Percentiles rank a stretch among this genome's conserved stretches.
These are phyloP conservation scores for Vulpes lagopus DNA, from an alignment of 2,113 vertebrate genomes.

Conservation along the genomic window DNA sequence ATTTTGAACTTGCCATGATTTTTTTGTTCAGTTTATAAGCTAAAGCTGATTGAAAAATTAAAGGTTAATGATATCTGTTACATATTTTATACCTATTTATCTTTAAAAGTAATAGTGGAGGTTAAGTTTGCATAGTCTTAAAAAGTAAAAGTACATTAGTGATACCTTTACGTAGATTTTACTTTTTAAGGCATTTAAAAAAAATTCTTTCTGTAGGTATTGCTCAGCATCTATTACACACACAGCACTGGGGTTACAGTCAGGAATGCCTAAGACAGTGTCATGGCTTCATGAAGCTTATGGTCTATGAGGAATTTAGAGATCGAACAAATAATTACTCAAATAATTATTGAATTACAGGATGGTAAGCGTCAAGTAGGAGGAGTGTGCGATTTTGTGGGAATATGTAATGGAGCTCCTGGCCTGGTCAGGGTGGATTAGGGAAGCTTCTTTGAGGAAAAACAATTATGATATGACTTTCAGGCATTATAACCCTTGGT, in stretches of 20 bases:
- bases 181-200: neutral
- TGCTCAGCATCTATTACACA: neutral
- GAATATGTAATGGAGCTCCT: neutral
- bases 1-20: neutral
- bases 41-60: slow-evolving; percentile 74
- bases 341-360: slow-evolving; percentile 44
- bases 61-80: slow-evolving; percentile 62
- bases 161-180: slow-evolving; percentile 11
- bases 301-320: neutral
- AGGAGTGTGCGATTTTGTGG: neutral
- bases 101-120: slow-evolving; percentile 40
- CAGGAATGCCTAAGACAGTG: neutral
- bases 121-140: slow-evolving; percentile 58
- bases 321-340: slow-evolving; percentile 35
- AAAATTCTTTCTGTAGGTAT: slow-evolving; percentile 28
- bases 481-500: neutral
- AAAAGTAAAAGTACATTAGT: slow-evolving; percentile 26
- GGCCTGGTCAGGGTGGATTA: neutral
- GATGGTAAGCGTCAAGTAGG: neutral
- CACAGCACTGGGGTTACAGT: neutral
- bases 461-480: neutral
- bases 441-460: neutral
- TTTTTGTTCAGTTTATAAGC: slow-evolving; percentile 81
- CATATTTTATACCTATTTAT: slow-evolving; percentile 63
- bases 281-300: neutral